phyloP scores from a whole-genome alignment of 2,888 invertebrate species.

The Agrotis clavis region DNA sequence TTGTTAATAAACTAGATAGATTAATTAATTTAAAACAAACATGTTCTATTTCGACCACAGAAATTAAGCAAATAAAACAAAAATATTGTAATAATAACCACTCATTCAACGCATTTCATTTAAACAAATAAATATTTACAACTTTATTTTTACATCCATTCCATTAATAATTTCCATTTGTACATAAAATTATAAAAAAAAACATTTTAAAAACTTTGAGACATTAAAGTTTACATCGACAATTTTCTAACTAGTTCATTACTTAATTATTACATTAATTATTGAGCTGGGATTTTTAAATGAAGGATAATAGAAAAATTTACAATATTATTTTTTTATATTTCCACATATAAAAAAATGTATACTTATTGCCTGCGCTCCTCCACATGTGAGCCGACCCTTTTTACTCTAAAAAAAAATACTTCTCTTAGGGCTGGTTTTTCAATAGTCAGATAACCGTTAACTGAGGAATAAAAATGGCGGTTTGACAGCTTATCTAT shows the following conservation, averaged over 20 bases:
- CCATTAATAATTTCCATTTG: slow-evolving; percentile 27
- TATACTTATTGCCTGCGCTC: too few species aligned
- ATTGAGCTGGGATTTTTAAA: slow-evolving; percentile 11
- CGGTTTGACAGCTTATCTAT: too few species aligned
- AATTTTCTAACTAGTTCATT: slow-evolving; percentile 31
- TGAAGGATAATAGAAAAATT: too few species aligned
- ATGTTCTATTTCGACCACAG: background rate
- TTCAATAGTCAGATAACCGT: too few species aligned
- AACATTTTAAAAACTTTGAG: slow-evolving; percentile 6
- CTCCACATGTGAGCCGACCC: too few species aligned
- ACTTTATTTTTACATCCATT: slow-evolving; percentile 20
- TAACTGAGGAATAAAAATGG: too few species aligned
- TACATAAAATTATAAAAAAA: slow-evolving; percentile 20
- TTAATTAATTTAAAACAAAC: background rate
- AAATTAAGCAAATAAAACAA: slow-evolving; percentile 2
- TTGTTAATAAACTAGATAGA: background rate
- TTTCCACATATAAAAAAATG: too few species aligned
- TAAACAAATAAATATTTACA: slow-evolving; percentile 51
- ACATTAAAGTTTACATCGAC: background rate
- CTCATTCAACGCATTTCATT: slow-evolving; percentile 44
- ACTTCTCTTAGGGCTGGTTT: too few species aligned
- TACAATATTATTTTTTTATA: too few species aligned
- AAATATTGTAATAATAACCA: slow-evolving; percentile 27
- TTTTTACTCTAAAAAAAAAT: too few species aligned
- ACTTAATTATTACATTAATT: too few species aligned